Percentiles rank a stretch among this genome's conserved stretches.
Conservation (phyloP, 2,797 vertebrate genomes). For the Urocyon cinereoargenteus region DNA sequence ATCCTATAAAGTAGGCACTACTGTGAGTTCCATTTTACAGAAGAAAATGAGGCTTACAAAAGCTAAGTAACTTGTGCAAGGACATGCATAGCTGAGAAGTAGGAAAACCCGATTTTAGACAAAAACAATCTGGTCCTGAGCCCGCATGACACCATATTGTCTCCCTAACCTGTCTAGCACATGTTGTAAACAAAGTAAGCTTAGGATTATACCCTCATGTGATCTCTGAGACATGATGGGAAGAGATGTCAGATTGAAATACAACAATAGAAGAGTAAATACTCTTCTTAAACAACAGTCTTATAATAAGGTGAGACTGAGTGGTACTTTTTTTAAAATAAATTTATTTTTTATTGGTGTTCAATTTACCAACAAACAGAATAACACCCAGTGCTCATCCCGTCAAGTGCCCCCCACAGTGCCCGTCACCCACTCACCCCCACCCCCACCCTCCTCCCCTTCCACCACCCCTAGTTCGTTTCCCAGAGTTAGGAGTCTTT, state of each 20-base stretch:
- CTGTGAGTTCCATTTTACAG: neutral
- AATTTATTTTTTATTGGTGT: too few relatives aligned
- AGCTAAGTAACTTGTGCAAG: neutral
- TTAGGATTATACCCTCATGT: neutral
- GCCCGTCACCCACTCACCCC: too few relatives aligned
- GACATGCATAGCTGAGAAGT: neutral
- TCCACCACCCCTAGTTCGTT: too few relatives aligned
- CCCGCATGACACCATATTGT: fast-evolving
- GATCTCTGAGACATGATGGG: neutral
- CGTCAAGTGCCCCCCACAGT: too few relatives aligned
- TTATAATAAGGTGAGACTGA: neutral
- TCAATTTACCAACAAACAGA: too few relatives aligned
- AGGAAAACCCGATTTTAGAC: neutral
- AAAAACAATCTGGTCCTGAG: neutral
- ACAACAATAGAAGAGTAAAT: neutral
- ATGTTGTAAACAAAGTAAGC: neutral
- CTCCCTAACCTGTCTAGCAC: neutral
- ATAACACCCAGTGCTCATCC: too few relatives aligned
- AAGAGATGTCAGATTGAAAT: neutral
- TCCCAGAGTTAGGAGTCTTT: too few relatives aligned
- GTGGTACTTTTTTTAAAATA: too few relatives aligned
- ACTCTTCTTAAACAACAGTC: neutral
- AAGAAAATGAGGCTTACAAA: constrained; percentile 1
- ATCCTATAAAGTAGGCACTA: neutral
- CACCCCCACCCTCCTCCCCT: too few relatives aligned